Percentiles rank a stretch among this genome's conserved stretches.
phyloP scores from a whole-genome alignment of 2,888 invertebrate species.

The Zootermopsis nevadensis region DNA sequence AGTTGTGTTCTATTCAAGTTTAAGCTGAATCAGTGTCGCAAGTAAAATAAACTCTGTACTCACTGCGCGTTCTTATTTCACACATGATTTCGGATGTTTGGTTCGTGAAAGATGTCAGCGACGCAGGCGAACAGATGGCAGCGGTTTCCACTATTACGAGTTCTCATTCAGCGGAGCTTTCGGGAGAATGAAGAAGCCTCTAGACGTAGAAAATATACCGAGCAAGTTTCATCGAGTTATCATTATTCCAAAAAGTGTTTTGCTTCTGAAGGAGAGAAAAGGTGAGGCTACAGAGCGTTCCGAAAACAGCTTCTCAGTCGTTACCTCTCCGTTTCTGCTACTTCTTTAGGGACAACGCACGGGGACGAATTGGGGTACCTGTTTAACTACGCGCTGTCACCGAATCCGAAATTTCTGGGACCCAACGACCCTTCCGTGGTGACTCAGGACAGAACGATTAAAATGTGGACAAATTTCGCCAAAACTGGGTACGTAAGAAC shows the following conservation, averaged over 20 bases:
- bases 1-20: no score
- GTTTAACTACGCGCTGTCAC: neutral
- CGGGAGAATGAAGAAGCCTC: conserved; percentile 26
- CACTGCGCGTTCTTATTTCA: no score
- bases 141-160: conserved; percentile 45
- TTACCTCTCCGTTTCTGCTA: neutral
- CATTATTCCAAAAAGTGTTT: neutral
- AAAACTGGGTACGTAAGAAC: conserved; percentile 26
- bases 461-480: conserved; percentile 40
- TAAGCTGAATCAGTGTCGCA: no score
- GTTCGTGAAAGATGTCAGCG: conserved; percentile 9
- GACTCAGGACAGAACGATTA: conserved; percentile 28
- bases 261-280: neutral
- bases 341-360: conserved; percentile 32
- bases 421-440: neutral
- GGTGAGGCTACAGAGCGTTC: no score
- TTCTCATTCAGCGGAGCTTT: conserved; percentile 52
- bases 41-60: no score
- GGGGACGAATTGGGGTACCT: conserved; percentile 39
- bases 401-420: neutral
- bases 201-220: conserved; percentile 8
- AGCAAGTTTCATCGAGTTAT: neutral
- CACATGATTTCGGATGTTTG: conserved; percentile 24
- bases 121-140: neutral
- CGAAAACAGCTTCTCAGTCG: no score